Conservation (phyloP, 2,113 vertebrate genomes). For the Speoplatyrhinus poulsoni region DNA sequence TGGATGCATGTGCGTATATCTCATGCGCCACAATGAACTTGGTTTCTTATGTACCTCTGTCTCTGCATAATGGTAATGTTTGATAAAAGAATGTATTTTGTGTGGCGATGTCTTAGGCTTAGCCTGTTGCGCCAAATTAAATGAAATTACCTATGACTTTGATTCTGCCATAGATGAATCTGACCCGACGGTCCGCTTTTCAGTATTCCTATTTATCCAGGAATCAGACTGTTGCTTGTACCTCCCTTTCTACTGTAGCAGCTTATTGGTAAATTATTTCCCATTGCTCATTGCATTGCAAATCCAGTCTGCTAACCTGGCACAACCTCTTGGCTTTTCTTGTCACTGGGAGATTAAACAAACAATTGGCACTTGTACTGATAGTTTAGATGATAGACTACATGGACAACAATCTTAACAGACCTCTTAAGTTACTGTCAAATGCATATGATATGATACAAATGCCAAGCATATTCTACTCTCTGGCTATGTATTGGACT, state of each 20-base stretch:
- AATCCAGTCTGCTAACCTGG: neutral
- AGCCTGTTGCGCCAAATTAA: constrained; percentile 50
- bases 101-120: constrained; percentile 45
- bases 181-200: constrained; percentile 6
- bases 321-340: constrained; percentile 20
- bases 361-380: constrained; percentile 42
- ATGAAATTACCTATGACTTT: constrained; percentile 22
- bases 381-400: constrained; percentile 39
- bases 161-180: constrained; percentile 9
- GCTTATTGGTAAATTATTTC: constrained; percentile 21
- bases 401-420: constrained; percentile 26
- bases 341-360: neutral
- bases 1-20: constrained; percentile 68
- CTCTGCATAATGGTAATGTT: constrained; percentile 59
- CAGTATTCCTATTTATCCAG: constrained; percentile 2
- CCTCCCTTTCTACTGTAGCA: constrained; percentile 50
- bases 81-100: constrained; percentile 71
- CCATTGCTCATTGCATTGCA: neutral
- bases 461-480: constrained; percentile 26
- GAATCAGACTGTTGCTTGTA: constrained; percentile 47
- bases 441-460: constrained; percentile 57
- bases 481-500: constrained; percentile 38
- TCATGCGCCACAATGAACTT: constrained; percentile 49
- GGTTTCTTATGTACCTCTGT: constrained; percentile 54
- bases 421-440: constrained; percentile 43